A percentile compares a stretch with the other conserved stretches of the same genome.
Conservation (phyloP, 2,888 invertebrate genomes). For the Selenia dentaria region DNA sequence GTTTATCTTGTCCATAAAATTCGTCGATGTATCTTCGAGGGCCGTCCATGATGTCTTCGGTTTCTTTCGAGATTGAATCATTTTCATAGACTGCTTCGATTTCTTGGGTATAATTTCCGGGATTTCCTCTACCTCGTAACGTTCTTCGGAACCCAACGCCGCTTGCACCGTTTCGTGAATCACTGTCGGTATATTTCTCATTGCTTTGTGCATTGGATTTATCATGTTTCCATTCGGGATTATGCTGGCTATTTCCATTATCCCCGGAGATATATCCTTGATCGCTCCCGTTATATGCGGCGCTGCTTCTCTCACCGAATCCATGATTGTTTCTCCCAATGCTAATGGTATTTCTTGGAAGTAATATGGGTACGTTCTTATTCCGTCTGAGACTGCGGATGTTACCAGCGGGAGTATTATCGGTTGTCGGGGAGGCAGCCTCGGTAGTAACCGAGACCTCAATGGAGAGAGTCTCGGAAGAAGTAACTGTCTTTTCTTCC, state of each 20-base stretch:
- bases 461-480: constrained; percentile 59
- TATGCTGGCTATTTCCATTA: constrained; percentile 73
- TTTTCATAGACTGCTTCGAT: constrained; percentile 41
- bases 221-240: constrained; percentile 62
- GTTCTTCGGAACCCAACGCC: constrained; percentile 56
- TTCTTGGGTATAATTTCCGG: constrained; percentile 47
- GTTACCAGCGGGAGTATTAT: constrained; percentile 71
- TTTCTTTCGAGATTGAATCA: constrained; percentile 12
- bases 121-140: constrained; percentile 41
- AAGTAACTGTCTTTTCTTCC: constrained; percentile 67
- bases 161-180: constrained; percentile 74
- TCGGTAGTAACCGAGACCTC: constrained; percentile 53
- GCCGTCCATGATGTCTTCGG: constrained; percentile 22
- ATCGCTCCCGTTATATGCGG: constrained; percentile 75
- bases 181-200: constrained; percentile 67
- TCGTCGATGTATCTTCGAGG: constrained; percentile 47
- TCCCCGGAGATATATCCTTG: constrained; percentile 75
- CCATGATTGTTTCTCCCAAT: constrained; percentile 74
- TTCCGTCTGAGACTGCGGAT: constrained; percentile 70
- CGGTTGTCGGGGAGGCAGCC: constrained; percentile 65
- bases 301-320: constrained; percentile 72
- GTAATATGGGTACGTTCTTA: constrained; percentile 76
- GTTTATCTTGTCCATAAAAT: constrained; percentile 31
- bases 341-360: constrained; percentile 79
- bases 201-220: constrained; percentile 62